phyloP scores from a whole-genome alignment of 2,888 invertebrate species.

The Trachelus tabidus region DNA sequence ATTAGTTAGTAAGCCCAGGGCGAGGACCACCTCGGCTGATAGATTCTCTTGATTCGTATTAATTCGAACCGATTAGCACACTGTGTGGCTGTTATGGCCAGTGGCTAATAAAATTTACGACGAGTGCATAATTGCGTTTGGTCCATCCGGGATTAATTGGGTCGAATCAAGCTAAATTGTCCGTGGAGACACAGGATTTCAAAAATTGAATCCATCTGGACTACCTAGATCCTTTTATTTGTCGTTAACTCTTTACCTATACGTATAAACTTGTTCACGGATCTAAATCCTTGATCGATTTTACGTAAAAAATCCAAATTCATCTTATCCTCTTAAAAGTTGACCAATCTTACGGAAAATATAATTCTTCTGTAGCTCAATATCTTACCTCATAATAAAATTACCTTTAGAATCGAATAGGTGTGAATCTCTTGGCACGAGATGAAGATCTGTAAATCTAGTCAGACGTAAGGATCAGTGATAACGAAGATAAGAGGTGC shows the following conservation, averaged over 20 bases:
- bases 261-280: not conserved
- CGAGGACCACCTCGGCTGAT: not conserved
- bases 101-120: slow-evolving; percentile 25
- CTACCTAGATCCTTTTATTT: not conserved
- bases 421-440: not conserved
- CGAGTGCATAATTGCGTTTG: slow-evolving; percentile 20
- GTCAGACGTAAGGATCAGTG: not conserved
- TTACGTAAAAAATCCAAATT: not conserved
- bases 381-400: not conserved
- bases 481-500: not conserved
- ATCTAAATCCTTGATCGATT: not conserved
- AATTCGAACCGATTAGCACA: slow-evolving; percentile 36
- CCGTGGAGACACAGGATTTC: slow-evolving; percentile 32
- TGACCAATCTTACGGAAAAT: not conserved
- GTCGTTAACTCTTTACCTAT: not conserved
- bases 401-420: not conserved
- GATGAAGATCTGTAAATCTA: not conserved
- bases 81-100: slow-evolving; percentile 11
- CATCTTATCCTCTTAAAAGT: not conserved
- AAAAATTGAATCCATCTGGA: not conserved
- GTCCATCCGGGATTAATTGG: slow-evolving; percentile 48
- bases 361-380: not conserved
- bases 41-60: slow-evolving; percentile 27
- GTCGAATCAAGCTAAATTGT: slow-evolving; percentile 57
- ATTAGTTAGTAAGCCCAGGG: not conserved